Conservation (phyloP, 2,888 invertebrate genomes). For the Meganola albula region DNA sequence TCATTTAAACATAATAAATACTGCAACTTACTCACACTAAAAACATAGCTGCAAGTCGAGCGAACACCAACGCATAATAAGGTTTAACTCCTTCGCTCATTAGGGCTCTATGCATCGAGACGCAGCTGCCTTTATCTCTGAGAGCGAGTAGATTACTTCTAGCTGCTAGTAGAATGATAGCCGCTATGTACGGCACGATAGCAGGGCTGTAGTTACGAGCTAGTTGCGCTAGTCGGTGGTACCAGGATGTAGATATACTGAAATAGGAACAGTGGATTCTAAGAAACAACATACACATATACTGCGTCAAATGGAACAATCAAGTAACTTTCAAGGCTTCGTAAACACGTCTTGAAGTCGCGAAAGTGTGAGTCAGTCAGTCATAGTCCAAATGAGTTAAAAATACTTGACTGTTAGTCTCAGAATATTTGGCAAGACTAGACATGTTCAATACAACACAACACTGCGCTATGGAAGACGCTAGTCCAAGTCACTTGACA, state of each 20-base stretch:
- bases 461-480: too few relatives aligned
- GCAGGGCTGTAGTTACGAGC: conserved; percentile 81
- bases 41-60: conserved; percentile 59
- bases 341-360: too few relatives aligned
- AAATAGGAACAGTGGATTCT: conserved; percentile 30
- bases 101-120: conserved; percentile 76
- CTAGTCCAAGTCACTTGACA: too few relatives aligned
- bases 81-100: conserved; percentile 77
- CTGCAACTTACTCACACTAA: conserved; percentile 74
- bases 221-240: conserved; percentile 79
- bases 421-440: too few relatives aligned
- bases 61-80: conserved; percentile 71
- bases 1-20: too few relatives aligned
- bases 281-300: too few relatives aligned
- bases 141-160: conserved; percentile 47
- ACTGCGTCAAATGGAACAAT: too few relatives aligned
- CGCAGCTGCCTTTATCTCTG: conserved; percentile 38
- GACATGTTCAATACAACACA: too few relatives aligned
- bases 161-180: conserved; percentile 79
- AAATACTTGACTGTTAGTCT: too few relatives aligned
- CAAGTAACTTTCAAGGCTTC: too few relatives aligned
- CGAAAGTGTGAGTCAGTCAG: too few relatives aligned
- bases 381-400: too few relatives aligned
- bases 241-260: conserved; percentile 78
- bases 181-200: conserved; percentile 81